Base-by-base conservation (phyloP, 2,113 vertebrate genomes). In the Clarias macrocephalus region DNA sequence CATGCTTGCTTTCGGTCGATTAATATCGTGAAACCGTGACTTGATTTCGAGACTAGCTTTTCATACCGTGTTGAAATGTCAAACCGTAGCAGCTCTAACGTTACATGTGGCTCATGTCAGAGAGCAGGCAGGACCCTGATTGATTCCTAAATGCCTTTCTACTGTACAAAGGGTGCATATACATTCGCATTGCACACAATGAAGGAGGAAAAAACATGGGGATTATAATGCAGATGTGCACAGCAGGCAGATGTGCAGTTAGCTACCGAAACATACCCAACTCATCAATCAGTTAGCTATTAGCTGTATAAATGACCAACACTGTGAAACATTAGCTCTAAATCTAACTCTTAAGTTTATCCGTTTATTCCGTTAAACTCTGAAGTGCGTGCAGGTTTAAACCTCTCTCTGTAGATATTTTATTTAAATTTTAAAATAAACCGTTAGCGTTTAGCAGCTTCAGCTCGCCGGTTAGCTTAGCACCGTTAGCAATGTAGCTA, bases 401-500 rank as follows among this genome's bases (percentile, higher is more conserved):
- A 25, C 48, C 48, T 48, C 4, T 8, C 48, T 48, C 8, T 48
- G 48, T 48, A 48, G 0, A 48, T 48, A 48, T 48, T 48, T 48
- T 0, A 48, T 48, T 48, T 8, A 48, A 7, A 48, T 48, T 48
- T 48, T 0, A 48, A 48, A 48, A 8, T 8, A 48, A 48, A 48
- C 48, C 48, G 48, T 72, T 68, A 77, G 16, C 82, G 48, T 73
- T 72, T 3, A 73, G 23, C 66, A 86, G 62, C 57, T 16, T 23
- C 56, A 62, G 30, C 28, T 73, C 76, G 33, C 65, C 21, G 19
- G 52, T 25, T 48, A 18, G 68, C 83, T 12, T 30, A 9, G 28
- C 52, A 1, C 25, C 13, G 68, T 77, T 90, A 82, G 62, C 76
- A 60, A 5, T 5, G 80, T 42, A 84, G 82, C 88, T 56, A 37